Conservation (phyloP, 1,140 invertebrate genomes). For the Hycleus phaleratus region DNA sequence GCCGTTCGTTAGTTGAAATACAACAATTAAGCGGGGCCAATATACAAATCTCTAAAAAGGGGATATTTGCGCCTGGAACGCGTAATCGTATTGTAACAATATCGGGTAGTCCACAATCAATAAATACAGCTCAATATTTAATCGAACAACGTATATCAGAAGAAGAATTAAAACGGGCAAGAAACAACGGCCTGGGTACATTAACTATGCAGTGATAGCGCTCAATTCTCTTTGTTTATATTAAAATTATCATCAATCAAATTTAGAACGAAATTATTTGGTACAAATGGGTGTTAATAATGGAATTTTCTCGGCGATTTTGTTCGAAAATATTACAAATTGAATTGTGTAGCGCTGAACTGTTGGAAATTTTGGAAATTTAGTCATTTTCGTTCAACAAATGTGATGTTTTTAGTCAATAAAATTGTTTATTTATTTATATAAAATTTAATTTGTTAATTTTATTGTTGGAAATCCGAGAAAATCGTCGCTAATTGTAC, state of each 20-base stretch:
- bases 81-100: constrained; percentile 96
- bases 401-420: constrained; percentile 9
- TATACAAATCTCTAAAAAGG: constrained; percentile 98
- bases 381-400: not conserved
- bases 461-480: too few species aligned
- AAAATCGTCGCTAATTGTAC: constrained; percentile 9
- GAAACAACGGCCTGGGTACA: constrained; percentile 73
- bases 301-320: too few species aligned
- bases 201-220: constrained; percentile 45
- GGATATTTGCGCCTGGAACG: constrained; percentile 91
- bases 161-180: constrained; percentile 88
- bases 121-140: constrained; percentile 84
- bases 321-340: not conserved
- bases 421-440: constrained; percentile 12
- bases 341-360: constrained; percentile 3
- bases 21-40: constrained; percentile 93
- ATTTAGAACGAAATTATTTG: not conserved
- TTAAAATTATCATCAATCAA: too few species aligned
- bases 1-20: constrained; percentile 92
- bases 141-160: constrained; percentile 93
- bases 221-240: constrained; percentile 5
- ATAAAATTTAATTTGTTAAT: not conserved
- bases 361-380: not conserved
- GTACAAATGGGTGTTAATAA: not conserved
- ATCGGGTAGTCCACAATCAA: constrained; percentile 78